A percentile compares a stretch with the other conserved stretches of the same genome.
Conservation (phyloP, 2,797 vertebrate species). For the Acipenser ruthenus region DNA sequence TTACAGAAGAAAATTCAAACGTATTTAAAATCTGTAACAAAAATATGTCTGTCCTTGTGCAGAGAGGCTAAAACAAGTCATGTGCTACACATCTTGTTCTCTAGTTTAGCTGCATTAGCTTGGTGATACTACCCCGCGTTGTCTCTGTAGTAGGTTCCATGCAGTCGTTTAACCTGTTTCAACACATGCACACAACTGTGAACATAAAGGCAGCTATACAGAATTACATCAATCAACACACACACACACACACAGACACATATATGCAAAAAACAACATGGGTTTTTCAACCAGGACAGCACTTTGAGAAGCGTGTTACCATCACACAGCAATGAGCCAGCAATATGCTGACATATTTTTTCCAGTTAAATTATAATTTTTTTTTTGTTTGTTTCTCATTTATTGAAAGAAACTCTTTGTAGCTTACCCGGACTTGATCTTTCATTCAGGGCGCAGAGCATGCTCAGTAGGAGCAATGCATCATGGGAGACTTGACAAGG, state of each 20-base stretch:
- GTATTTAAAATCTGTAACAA: too few species aligned
- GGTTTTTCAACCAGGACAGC: constrained; percentile 29
- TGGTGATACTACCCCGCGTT: too few species aligned
- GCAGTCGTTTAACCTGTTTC: constrained; percentile 23
- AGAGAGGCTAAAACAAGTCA: too few species aligned
- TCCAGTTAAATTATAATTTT: constrained; percentile 4
- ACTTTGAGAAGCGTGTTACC: constrained; percentile 25
- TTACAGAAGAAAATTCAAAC: too few species aligned
- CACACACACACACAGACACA: constrained; percentile 57
- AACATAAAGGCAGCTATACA: constrained; percentile 24
- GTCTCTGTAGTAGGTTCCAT: constrained; percentile 22
- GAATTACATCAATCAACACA: constrained; percentile 54
- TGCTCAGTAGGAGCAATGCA: constrained; percentile 34
- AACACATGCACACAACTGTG: constrained; percentile 33
- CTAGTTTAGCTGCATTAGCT: too few species aligned
- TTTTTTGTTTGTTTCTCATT: constrained; percentile 41
- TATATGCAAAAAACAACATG: constrained; percentile 31
- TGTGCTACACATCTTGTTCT: too few species aligned
- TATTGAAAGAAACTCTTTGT: constrained; percentile 10
- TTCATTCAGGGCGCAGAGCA: constrained; percentile 43
- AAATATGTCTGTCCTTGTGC: too few species aligned
- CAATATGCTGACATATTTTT: constrained; percentile 44
- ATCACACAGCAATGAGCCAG: constrained; percentile 38
- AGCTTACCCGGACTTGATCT: constrained; percentile 42
- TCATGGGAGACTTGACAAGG: constrained; percentile 40